A percentile compares a stretch with the other conserved stretches of the same genome.
Evolutionary conservation across 2,113 vertebrate species (phyloP).

Genomic region (Bolborhynchus lineola): DNA sequence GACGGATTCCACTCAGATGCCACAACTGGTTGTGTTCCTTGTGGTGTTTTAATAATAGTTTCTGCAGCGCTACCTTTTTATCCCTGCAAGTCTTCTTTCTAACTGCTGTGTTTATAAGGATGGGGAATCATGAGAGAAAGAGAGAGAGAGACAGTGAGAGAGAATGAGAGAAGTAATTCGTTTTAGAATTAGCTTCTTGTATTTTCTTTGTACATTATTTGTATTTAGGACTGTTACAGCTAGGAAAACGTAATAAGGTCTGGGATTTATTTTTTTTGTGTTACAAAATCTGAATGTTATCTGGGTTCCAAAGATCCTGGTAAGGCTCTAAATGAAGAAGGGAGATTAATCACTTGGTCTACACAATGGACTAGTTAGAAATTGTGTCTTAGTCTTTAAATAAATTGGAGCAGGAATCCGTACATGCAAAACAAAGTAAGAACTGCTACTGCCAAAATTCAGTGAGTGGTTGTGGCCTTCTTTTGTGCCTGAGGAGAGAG

Average conservation of each 20-base stretch:
- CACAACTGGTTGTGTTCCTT: slow-evolving; percentile 18
- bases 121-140: neutral
- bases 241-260: neutral
- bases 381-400: slow-evolving; percentile 14
- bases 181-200: slow-evolving; percentile 11
- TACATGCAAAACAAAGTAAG: neutral
- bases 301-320: neutral
- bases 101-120: slow-evolving; percentile 1
- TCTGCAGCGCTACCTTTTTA: slow-evolving; percentile 33
- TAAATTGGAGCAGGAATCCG: neutral
- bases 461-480: neutral
- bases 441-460: neutral
- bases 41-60: slow-evolving; percentile 57
- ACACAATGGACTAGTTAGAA: slow-evolving; percentile 17
- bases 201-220: neutral
- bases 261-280: slow-evolving; percentile 17
- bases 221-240: neutral
- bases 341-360: slow-evolving; percentile 24
- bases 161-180: slow-evolving; percentile 27
- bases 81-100: slow-evolving; percentile 28
- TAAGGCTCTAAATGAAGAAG: slow-evolving; percentile 6
- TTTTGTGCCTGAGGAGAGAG: neutral
- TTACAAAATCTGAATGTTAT: slow-evolving; percentile 26
- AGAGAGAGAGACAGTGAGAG: neutral
- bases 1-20: neutral